A percentile compares a stretch with the other conserved stretches of the same genome.
These are phyloP conservation scores for Zygaena filipendulae DNA, from an alignment of 2,888 invertebrate genomes.

Conservation along the genomic window DNA sequence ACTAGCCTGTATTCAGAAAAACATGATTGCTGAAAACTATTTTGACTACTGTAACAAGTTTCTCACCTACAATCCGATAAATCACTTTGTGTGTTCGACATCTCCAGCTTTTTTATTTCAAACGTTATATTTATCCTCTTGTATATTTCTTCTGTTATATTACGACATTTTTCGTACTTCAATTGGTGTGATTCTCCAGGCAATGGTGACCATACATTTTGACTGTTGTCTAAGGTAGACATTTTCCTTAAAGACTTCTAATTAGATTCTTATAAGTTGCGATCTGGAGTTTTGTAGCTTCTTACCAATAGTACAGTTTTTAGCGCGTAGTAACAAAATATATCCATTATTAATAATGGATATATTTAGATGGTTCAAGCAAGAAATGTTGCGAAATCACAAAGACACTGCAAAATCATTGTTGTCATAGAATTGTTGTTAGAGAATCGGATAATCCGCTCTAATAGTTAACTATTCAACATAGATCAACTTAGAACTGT, in stretches of 20 bases:
- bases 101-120: slow-evolving; percentile 53
- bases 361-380: slow-evolving; percentile 19
- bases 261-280: slow-evolving; percentile 31
- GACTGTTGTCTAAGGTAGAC: slow-evolving; percentile 40
- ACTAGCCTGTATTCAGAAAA: too few species aligned
- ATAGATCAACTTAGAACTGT: too few species aligned
- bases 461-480: too few species aligned
- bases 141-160: slow-evolving; percentile 60
- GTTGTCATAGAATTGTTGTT: too few species aligned
- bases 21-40: too few species aligned
- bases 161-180: slow-evolving; percentile 56
- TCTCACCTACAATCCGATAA: slow-evolving; percentile 44
- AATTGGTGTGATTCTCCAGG: slow-evolving; percentile 31
- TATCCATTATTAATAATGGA: too few species aligned
- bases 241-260: slow-evolving; percentile 37
- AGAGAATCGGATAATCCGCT: too few species aligned
- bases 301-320: too few species aligned
- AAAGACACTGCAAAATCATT: too few species aligned
- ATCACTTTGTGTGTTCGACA: slow-evolving; percentile 40
- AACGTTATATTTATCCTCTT: slow-evolving; percentile 60
- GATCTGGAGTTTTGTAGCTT: slow-evolving; percentile 5
- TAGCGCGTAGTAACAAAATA: too few species aligned
- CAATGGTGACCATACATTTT: slow-evolving; percentile 33
- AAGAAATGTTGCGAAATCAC: slow-evolving; percentile 27
- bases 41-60: slow-evolving; percentile 1